Evolutionary conservation across 2,888 invertebrate genomes (phyloP), one percentile per base, ranked within the genome.

Genomic region (Diarsia mendica): DNA sequence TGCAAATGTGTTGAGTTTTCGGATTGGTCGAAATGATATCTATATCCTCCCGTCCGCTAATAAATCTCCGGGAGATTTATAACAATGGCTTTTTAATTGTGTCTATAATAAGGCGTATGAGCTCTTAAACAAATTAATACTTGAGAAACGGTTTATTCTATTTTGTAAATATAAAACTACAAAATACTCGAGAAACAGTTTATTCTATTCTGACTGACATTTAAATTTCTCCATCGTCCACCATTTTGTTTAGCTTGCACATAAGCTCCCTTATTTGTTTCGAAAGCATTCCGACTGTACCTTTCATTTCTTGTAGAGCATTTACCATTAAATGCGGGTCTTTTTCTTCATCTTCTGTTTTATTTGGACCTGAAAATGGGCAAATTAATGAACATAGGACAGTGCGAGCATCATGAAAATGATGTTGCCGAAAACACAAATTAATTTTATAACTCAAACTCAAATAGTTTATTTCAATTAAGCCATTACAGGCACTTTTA

Each of bases 241-340:
- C 0, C 9, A 63, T 33, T 20, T 77, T 79, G 33, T 80, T 51
- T 33, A 83, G 23, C 72, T 72, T 85, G n/a, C 55, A 33, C 58
- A 83, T 72, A 3, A 83, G 64, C 0, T 85, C 75, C 20, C 28
- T 49, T 9, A 83, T 48, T 58, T 83, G 83, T n/a, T 44, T 0
- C 1, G 83, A 72, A 15, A 85, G 65, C 10, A 67, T 48, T 10
- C 79, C 83, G 0, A 85, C 79, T 0, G 83, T 83, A 0, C 66
- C 49, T n/a, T 72, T 67, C 85, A 83, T 85, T 48, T 83, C 83
- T 44, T 79, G 70, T 6, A 83, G 44, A 11, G 75, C 85, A 1
- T 60, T 0, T 3, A 68, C 63, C 72, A 83, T 64, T 3, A 64
- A 20, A 10, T 33, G 44, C 13, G 77, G 51, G 4, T 2, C 3